Evolutionary conservation across 2,797 vertebrate species (phyloP).

Genomic region (Rhinella marina): DNA sequence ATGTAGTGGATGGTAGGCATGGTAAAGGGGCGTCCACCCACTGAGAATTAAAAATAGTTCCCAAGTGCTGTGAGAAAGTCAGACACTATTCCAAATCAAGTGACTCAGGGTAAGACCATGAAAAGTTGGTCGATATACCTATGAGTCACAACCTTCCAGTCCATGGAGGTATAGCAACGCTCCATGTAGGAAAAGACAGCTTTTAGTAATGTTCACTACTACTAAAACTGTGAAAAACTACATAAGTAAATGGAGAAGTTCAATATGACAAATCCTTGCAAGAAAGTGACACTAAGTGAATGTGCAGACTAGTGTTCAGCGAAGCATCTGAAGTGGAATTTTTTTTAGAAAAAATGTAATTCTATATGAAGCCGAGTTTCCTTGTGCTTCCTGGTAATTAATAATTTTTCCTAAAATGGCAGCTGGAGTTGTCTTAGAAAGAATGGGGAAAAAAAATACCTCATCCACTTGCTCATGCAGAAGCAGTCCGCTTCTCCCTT

Average conservation of each 20-base stretch:
- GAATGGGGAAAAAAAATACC: no score
- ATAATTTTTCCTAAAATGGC: no score
- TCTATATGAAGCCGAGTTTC: no score
- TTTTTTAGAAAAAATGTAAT: no score
- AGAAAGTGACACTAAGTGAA: neutral
- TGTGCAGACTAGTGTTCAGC: no score
- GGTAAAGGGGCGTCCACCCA: neutral
- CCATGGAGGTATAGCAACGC: neutral
- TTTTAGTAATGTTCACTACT: neutral
- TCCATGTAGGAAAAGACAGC: neutral
- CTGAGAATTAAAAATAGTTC: neutral
- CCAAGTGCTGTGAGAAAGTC: neutral
- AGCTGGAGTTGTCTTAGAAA: no score
- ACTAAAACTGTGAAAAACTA: neutral
- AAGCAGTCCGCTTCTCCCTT: no score
- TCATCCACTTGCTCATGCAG: no score
- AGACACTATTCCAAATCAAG: neutral
- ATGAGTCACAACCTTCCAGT: neutral
- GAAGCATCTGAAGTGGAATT: no score
- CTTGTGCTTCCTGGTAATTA: no score
- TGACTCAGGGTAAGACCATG: slow-evolving; percentile 3
- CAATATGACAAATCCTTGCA: neutral
- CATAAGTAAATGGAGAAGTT: neutral
- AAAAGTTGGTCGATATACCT: neutral
- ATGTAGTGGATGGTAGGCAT: neutral